These are phyloP conservation scores for Agonum fuliginosum DNA, from an alignment of 2,888 invertebrate genomes.

Conservation along the genomic window DNA sequence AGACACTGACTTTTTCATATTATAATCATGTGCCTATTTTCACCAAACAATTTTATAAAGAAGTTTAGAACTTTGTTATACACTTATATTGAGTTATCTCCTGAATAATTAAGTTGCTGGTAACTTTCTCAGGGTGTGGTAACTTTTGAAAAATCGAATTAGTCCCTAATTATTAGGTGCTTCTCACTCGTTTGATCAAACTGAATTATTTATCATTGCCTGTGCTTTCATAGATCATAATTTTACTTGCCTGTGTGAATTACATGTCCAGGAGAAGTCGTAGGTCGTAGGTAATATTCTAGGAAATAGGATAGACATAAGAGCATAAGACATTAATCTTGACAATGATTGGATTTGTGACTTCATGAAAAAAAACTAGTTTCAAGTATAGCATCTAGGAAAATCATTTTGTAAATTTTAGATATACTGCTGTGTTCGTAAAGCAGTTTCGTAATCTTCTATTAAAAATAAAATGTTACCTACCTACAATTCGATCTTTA, in stretches of 20 bases:
- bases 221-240: slow-evolving; percentile 3
- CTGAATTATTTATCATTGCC: slow-evolving; percentile 8
- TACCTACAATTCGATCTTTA: too few species aligned
- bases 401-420: too few species aligned
- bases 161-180: slow-evolving; percentile 22
- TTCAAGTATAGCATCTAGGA: too few species aligned
- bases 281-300: too few species aligned
- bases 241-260: neutral
- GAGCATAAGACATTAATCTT: too few species aligned
- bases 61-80: slow-evolving; percentile 15
- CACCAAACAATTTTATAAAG: neutral
- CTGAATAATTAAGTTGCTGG: slow-evolving; percentile 18
- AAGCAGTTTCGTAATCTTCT: too few species aligned
- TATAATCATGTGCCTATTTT: neutral
- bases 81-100: slow-evolving; percentile 27
- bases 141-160: slow-evolving; percentile 7
- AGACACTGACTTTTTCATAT: neutral
- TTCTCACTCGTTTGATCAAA: slow-evolving; percentile 17
- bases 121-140: slow-evolving; percentile 13
- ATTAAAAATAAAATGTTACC: too few species aligned
- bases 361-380: too few species aligned
- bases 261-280: neutral
- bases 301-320: too few species aligned
- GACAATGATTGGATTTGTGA: too few species aligned
- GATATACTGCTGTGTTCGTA: too few species aligned